phyloP scores from a whole-genome alignment of 2,888 invertebrate genomes.

The Acronicta psi region DNA sequence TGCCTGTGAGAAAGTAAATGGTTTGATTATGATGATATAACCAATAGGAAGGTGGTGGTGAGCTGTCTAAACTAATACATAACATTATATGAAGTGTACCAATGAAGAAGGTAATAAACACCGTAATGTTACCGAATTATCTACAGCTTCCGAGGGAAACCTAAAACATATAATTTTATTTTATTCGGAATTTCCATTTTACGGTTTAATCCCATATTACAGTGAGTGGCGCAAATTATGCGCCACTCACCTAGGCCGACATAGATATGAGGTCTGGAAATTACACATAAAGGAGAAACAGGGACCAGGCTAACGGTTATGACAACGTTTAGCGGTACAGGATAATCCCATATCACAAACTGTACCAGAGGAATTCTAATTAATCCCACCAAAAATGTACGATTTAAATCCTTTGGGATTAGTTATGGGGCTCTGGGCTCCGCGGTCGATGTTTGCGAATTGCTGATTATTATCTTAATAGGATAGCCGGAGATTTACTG shows the following conservation, averaged over 20 bases:
- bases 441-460: conserved; percentile 78
- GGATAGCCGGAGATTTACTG: conserved; percentile 79
- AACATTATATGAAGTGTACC: neutral
- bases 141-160: neutral
- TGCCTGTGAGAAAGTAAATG: too few species aligned
- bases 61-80: too few species aligned
- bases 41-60: too few species aligned
- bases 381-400: conserved; percentile 77
- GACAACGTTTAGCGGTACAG: conserved; percentile 51
- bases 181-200: conserved; percentile 26
- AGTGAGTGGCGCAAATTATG: conserved; percentile 38
- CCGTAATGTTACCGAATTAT: neutral
- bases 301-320: conserved; percentile 48
- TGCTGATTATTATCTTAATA: conserved; percentile 85
- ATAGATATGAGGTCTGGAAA: conserved; percentile 43
- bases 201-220: conserved; percentile 44
- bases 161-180: conserved; percentile 35
- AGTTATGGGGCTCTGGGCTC: conserved; percentile 58
- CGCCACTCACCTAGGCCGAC: conserved; percentile 42
- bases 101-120: neutral
- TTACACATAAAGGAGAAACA: conserved; percentile 44
- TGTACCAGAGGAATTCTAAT: conserved; percentile 65
- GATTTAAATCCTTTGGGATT: conserved; percentile 66
- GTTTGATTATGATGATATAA: too few species aligned
- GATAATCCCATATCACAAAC: conserved; percentile 60